These are phyloP conservation scores for Pantherophis vulpinus DNA, from an alignment of 2,797 vertebrate species.

Conservation along the genomic window DNA sequence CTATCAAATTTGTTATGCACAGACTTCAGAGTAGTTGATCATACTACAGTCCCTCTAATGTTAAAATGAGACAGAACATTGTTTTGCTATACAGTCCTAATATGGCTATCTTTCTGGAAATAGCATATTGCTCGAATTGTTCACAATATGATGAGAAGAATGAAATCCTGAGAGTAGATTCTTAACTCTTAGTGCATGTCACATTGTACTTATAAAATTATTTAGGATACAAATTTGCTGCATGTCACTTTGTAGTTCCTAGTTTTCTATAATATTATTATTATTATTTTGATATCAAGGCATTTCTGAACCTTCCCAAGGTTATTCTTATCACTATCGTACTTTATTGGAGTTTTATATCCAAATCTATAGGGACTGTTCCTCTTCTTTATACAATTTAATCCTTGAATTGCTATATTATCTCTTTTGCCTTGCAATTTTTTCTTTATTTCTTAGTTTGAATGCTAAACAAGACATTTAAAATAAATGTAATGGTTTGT, in stretches of 20 bases:
- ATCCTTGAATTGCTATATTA: neutral
- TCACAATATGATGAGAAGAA: conserved; percentile 4
- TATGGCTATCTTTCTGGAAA: neutral
- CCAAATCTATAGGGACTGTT: neutral
- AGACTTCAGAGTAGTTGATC: neutral
- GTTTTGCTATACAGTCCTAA: neutral
- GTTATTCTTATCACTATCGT: neutral
- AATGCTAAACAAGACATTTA: neutral
- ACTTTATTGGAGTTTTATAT: neutral
- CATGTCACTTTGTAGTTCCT: neutral
- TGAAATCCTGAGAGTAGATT: neutral
- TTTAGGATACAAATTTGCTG: neutral
- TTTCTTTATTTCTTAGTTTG: neutral
- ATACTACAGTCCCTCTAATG: neutral
- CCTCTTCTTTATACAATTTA: neutral
- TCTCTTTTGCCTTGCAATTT: neutral
- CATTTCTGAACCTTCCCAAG: neutral
- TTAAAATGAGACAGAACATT: neutral
- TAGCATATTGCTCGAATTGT: neutral
- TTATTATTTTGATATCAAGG: neutral
- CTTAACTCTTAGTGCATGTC: neutral
- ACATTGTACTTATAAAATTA: neutral
- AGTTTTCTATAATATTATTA: neutral
- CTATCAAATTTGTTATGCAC: neutral
- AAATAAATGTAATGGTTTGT: neutral